phyloP scores from a whole-genome alignment of 2,888 invertebrate species.

The Lithophane socia region DNA sequence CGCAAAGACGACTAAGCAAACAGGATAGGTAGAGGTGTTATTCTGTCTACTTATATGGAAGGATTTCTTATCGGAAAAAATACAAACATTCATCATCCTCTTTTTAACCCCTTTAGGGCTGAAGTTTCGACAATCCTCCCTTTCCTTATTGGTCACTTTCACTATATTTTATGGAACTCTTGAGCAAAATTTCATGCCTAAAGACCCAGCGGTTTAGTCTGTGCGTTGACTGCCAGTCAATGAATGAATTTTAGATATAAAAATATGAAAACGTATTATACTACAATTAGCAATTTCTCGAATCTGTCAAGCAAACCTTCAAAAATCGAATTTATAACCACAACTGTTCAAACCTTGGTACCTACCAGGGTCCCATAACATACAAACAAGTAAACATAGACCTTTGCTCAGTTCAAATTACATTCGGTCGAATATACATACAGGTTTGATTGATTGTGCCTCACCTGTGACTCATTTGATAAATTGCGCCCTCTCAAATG shows the following conservation, averaged over 20 bases:
- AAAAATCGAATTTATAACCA: neutral
- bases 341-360: slow-evolving; percentile 16
- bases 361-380: slow-evolving; percentile 44
- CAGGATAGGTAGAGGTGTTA: neutral
- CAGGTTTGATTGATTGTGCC: slow-evolving; percentile 52
- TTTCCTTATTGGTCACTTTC: neutral
- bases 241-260: too few species aligned
- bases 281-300: neutral
- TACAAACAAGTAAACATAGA: slow-evolving; percentile 28
- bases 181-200: neutral
- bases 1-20: slow-evolving; percentile 7
- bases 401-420: slow-evolving; percentile 37
- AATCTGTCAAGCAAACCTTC: neutral
- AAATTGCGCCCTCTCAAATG: slow-evolving; percentile 22
- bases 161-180: neutral
- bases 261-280: too few species aligned
- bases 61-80: neutral
- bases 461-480: slow-evolving; percentile 47
- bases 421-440: slow-evolving; percentile 27
- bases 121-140: neutral
- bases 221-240: too few species aligned
- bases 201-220: too few species aligned
- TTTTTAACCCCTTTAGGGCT: neutral
- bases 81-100: too few species aligned
- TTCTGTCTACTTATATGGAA: neutral